These are phyloP conservation scores for Glyptemys insculpta DNA, from an alignment of 2,797 vertebrate species.

Conservation along the genomic window DNA sequence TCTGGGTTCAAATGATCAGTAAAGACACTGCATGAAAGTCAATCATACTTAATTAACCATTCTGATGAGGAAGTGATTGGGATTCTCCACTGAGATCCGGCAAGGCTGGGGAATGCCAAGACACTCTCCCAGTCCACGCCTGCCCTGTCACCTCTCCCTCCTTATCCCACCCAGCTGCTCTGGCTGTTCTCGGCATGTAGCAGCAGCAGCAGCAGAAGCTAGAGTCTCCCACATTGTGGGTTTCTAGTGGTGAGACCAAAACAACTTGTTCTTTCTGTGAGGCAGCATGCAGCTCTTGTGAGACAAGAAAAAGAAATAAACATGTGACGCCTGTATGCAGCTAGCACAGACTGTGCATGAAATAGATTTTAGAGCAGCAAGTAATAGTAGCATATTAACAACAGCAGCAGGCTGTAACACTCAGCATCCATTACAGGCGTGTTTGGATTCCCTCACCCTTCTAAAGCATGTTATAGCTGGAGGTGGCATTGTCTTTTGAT, in stretches of 20 bases:
- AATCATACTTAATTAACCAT: not conserved
- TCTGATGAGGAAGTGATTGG: not conserved
- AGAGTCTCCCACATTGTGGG: not conserved
- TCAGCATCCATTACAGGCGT: not conserved
- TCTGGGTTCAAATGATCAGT: not conserved
- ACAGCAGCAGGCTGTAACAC: not conserved
- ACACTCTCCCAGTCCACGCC: fast-evolving
- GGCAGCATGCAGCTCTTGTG: not conserved
- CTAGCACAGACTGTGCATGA: not conserved
- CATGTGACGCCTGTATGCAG: not conserved
- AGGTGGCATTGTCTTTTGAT: fast-evolving
- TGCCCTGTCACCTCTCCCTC: not conserved
- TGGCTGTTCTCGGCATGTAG: not conserved
- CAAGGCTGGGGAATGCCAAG: not conserved
- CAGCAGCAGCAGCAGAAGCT: not conserved
- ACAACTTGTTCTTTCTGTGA: not conserved
- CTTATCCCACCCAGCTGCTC: not conserved
- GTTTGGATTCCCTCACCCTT: not conserved
- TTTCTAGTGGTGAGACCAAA: not conserved
- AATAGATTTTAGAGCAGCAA: not conserved
- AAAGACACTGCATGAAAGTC: not conserved
- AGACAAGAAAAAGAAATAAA: not conserved
- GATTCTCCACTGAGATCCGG: not conserved
- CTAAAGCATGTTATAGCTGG: no score
- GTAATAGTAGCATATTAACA: not conserved